phyloP scores from a whole-genome alignment of 1,140 invertebrate species.

The Conus betulinus region DNA sequence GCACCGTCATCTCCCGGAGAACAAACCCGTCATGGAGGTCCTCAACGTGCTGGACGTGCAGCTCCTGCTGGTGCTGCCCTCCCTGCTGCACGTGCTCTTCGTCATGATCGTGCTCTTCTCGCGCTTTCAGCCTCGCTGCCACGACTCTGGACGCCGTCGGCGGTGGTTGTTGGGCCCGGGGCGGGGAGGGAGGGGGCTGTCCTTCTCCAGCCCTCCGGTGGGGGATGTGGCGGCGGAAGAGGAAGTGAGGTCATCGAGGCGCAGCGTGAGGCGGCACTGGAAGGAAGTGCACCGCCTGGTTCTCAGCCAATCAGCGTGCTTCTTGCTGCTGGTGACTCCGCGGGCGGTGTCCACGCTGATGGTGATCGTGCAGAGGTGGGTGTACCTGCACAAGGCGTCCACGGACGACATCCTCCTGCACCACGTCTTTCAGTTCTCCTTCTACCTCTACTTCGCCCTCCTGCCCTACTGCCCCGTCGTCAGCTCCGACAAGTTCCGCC shows the following conservation, averaged over 20 bases:
- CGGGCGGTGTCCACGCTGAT: slow-evolving; percentile 53
- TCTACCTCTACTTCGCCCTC: slow-evolving; percentile 59
- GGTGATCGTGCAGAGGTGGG: slow-evolving; percentile 32
- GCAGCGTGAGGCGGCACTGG: not conserved
- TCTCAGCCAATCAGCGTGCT: slow-evolving; percentile 52
- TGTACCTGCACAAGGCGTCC: slow-evolving; percentile 29
- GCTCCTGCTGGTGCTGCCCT: slow-evolving; percentile 52
- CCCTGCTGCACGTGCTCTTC: slow-evolving; percentile 52
- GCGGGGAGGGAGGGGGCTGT: too few species aligned
- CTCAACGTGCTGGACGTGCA: slow-evolving; percentile 60
- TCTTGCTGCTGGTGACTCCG: slow-evolving; percentile 56
- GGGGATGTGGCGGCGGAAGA: not conserved
- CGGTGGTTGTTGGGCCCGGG: too few species aligned
- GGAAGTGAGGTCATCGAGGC: not conserved
- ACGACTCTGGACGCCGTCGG: too few species aligned
- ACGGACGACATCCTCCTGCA: slow-evolving; percentile 49
- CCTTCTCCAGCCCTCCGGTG: not conserved
- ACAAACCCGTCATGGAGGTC: slow-evolving; percentile 54
- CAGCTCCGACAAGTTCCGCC: slow-evolving; percentile 44
- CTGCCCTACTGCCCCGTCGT: slow-evolving; percentile 52
- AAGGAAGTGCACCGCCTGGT: slow-evolving; percentile 56
- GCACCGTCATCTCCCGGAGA: slow-evolving; percentile 61
- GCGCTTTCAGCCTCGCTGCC: not conserved
- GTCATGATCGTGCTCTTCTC: slow-evolving; percentile 33
- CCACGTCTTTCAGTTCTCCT: slow-evolving; percentile 58